Evolutionary conservation across 2,113 vertebrate genomes (phyloP), one percentile per base, ranked within the genome.

Genomic region (Mystacornis crossleyi): DNA sequence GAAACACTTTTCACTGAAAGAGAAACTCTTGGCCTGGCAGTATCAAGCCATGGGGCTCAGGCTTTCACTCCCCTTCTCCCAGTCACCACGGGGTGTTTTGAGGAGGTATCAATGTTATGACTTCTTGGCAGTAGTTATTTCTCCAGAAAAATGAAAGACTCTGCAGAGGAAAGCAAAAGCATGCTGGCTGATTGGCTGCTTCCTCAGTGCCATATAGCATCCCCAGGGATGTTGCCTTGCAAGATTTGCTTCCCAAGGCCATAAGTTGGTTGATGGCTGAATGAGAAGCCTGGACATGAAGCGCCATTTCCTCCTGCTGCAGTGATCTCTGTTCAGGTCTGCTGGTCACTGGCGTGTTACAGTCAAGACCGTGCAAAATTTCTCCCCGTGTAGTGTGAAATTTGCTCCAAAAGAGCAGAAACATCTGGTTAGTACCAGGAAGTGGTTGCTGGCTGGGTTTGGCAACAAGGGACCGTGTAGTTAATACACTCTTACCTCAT

Each of bases 401-500:
- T 90, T 91, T 89, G 31, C 90, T 97, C 78, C 91, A 93, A 90
- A 97, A 94, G 67, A 97, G 83, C 74, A 97, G 93, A 94, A 96
- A 97, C 96, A 97, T 97, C 94, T 97, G 97, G 91, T 89, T 89
- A 85, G 74, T 91, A 93, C 94, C 91, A 96, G 97, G 97, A 97
- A 97, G 97, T 97, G 97, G 90, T 96, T 93, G 42, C 91, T 96
- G 97, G 96, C 95, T 95, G 79, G 69, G 15, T 95, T 94, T 90
- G 94, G 88, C 96, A 97, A 57, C 64, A 48, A 54, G 97, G 94
- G 95, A 97, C 86, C 1, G 0, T 57, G 43, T 28, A 92, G 94
- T 95, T 96, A 95, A 96, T 94, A 80, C 83, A 42, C 91, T 97
- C 96, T 97, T 96, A 97, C 97, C 96, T 97, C 97, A 97, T 97